These are phyloP conservation scores for Cephalotes varians DNA, from an alignment of 2,888 invertebrate species.

Conservation along the genomic window DNA sequence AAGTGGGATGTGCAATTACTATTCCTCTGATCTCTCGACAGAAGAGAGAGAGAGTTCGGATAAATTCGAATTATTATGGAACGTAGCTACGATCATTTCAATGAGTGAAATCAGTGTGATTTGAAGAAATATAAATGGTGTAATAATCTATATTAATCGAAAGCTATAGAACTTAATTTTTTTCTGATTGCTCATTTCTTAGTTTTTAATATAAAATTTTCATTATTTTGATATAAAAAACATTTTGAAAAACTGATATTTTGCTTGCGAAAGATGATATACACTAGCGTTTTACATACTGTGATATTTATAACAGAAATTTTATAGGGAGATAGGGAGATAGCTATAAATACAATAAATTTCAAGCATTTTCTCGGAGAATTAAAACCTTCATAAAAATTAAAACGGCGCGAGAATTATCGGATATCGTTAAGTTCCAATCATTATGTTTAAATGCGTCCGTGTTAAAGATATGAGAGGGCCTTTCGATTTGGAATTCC, in stretches of 20 bases:
- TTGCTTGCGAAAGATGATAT: neutral
- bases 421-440: neutral
- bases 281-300: neutral
- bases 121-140: neutral
- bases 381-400: neutral
- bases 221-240: neutral
- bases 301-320: neutral
- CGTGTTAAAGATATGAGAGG: neutral
- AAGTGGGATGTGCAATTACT: constrained; percentile 13
- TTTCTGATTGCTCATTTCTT: too few species aligned
- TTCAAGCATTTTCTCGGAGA: neutral
- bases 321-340: too few species aligned
- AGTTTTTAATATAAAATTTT: neutral
- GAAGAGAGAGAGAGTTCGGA: neutral
- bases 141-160: neutral
- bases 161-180: neutral
- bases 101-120: neutral
- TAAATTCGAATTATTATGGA: neutral
- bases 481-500: constrained; percentile 21
- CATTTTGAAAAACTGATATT: neutral
- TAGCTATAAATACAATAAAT: neutral
- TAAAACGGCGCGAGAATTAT: neutral
- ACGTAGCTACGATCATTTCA: neutral
- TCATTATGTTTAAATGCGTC: constrained; percentile 13
- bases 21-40: neutral